Percentiles rank a stretch among this genome's conserved stretches.
Evolutionary conservation across 2,888 invertebrate genomes (phyloP).

Genomic region (Parapristionchus giblindavisi): DNA sequence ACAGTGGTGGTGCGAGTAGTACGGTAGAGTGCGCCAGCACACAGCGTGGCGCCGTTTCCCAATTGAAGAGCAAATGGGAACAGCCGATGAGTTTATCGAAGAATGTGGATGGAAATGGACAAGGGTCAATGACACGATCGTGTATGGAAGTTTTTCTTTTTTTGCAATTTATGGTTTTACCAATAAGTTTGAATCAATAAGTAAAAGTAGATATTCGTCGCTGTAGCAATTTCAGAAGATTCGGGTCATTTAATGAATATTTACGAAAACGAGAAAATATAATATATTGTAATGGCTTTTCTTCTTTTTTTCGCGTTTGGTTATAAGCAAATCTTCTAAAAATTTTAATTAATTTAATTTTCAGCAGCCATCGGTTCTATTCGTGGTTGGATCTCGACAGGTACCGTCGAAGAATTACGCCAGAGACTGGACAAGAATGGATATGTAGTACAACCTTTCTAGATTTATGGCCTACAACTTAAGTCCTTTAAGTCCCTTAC

Average conservation of each 20-base stretch:
- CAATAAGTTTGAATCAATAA: too few relatives aligned
- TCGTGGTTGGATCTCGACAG: conserved; percentile 47
- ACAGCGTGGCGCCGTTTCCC: conserved; percentile 55
- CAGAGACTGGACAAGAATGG: conserved; percentile 66
- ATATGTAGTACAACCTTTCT: conserved; percentile 50
- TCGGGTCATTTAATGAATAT: background rate
- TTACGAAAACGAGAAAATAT: background rate
- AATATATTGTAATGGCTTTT: too few relatives aligned
- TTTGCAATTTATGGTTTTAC: too few relatives aligned
- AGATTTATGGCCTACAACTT: background rate
- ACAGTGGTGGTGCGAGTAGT: background rate
- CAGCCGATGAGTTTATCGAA: too few relatives aligned
- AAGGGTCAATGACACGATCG: too few relatives aligned
- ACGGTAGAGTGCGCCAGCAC: background rate
- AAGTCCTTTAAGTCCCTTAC: background rate
- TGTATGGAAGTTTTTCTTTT: too few relatives aligned
- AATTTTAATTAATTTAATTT: background rate
- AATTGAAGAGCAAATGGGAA: conserved; percentile 67
- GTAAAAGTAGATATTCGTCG: too few relatives aligned
- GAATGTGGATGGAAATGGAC: too few relatives aligned
- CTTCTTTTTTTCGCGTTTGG: too few relatives aligned
- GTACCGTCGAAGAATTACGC: conserved; percentile 64
- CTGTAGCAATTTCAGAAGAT: background rate
- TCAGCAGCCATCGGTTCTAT: conserved; percentile 43
- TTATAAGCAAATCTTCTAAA: too few relatives aligned